phyloP scores from a whole-genome alignment of 2,888 invertebrate genomes.

The Drosophila longiperda region DNA sequence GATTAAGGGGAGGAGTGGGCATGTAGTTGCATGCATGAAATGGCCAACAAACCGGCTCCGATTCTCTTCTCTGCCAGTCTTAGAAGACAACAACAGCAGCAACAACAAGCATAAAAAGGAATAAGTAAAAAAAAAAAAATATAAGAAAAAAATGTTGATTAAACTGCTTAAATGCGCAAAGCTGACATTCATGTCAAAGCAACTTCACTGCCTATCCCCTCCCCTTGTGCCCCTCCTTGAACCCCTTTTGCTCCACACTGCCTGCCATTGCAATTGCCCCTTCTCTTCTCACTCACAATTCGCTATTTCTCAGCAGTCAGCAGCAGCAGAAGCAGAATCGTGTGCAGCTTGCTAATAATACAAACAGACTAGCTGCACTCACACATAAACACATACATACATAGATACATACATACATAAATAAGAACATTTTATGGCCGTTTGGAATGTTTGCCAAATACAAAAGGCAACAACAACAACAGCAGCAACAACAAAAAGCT shows the following conservation, averaged over 20 bases:
- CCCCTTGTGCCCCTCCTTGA: not conserved
- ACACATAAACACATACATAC: slow-evolving; percentile 67
- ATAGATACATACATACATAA: slow-evolving; percentile 73
- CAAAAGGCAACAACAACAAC: slow-evolving; percentile 51
- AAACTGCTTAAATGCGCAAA: slow-evolving; percentile 81
- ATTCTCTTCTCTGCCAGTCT: slow-evolving; percentile 52
- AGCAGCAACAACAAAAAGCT: slow-evolving; percentile 51
- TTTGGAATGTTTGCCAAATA: slow-evolving; percentile 73
- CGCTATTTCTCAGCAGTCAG: not conserved
- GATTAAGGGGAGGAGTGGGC: not conserved
- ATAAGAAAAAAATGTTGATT: slow-evolving; percentile 66
- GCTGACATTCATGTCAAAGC: slow-evolving; percentile 83
- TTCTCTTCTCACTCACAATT: slow-evolving; percentile 5
- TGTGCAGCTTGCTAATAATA: slow-evolving; percentile 53
- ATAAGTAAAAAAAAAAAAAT: slow-evolving; percentile 28
- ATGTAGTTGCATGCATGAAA: slow-evolving; percentile 57
- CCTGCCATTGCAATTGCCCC: slow-evolving; percentile 4
- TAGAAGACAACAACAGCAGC: slow-evolving; percentile 54
- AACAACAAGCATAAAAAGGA: slow-evolving; percentile 49
- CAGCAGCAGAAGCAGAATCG: slow-evolving; percentile 12
- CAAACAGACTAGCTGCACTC: slow-evolving; percentile 43
- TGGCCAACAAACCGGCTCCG: slow-evolving; percentile 70
- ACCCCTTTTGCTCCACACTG: slow-evolving; percentile 1
- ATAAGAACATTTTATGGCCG: slow-evolving; percentile 79
- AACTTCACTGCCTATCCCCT: slow-evolving; percentile 41